Conservation (phyloP, 30 jellyfish, hydroid and myxozoan species). For the Turritopsis rubra region DNA sequence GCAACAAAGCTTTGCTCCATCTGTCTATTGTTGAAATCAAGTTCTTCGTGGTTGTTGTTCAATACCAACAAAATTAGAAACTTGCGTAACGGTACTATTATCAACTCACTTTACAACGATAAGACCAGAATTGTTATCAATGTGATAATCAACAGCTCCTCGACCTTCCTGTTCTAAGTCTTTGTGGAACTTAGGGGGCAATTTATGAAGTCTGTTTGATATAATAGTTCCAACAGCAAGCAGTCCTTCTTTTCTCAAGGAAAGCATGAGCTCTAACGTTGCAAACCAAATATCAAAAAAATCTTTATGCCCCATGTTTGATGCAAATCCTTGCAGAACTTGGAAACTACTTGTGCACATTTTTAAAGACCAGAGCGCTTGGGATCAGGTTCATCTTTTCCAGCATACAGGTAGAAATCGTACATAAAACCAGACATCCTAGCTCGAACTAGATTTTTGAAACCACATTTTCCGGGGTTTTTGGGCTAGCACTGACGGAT, state of each 20-base stretch:
- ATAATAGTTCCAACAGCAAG: not conserved
- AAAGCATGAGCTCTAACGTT: not conserved
- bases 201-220: not conserved
- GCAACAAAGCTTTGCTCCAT: too few species aligned
- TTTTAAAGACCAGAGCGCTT: not conserved
- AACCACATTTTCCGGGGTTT: slow-evolving; percentile 55
- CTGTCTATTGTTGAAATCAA: too few species aligned
- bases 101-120: not conserved
- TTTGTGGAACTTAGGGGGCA: not conserved
- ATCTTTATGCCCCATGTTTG: not conserved
- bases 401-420: slow-evolving; percentile 47
- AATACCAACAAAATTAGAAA: not conserved
- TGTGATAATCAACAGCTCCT: not conserved
- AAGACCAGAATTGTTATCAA: not conserved
- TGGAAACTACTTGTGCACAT: not conserved
- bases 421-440: slow-evolving; percentile 56
- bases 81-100: not conserved
- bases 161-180: not conserved
- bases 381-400: slow-evolving; percentile 14
- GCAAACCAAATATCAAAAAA: not conserved
- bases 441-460: slow-evolving; percentile 47
- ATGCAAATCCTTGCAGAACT: not conserved
- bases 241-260: not conserved
- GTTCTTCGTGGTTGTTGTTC: too few species aligned
- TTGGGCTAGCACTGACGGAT: slow-evolving; percentile 45